A percentile compares a stretch with the other conserved stretches of the same genome.
These are phyloP conservation scores for Perca fluviatilis DNA, from an alignment of 2,113 vertebrate species.

Conservation along the genomic window DNA sequence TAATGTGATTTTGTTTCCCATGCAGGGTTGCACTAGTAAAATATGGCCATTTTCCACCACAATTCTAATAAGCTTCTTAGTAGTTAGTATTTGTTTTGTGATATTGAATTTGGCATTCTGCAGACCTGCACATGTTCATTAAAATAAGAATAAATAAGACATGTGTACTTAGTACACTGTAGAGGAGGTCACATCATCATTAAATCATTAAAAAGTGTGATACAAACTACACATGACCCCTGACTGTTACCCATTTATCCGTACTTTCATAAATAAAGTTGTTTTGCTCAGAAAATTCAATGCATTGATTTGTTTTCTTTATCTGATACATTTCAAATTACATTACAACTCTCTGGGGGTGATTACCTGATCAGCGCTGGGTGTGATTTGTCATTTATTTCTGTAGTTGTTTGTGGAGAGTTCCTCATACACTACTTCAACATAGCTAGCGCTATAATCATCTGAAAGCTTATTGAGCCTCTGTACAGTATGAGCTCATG, in stretches of 20 bases:
- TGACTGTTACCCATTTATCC: neutral
- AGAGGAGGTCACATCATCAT: neutral
- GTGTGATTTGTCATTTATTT: neutral
- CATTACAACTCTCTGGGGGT: too few species aligned
- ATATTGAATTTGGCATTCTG: neutral
- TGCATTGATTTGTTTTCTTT: neutral
- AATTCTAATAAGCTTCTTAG: neutral
- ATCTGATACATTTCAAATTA: neutral
- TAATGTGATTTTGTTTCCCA: too few species aligned
- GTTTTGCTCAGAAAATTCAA: neutral
- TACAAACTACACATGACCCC: neutral
- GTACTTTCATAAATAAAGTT: conserved; percentile 38
- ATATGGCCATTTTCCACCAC: too few species aligned
- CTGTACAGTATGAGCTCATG: conserved; percentile 10
- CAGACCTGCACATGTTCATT: conserved; percentile 1
- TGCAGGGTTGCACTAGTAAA: too few species aligned
- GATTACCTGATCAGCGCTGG: neutral
- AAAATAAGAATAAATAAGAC: neutral
- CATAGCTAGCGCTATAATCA: neutral
- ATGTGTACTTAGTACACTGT: neutral
- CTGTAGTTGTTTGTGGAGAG: neutral
- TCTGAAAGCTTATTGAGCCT: neutral
- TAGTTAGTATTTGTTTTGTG: neutral
- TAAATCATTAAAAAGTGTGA: neutral
- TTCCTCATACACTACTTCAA: neutral